Percentiles rank a stretch among this genome's conserved stretches.
These are phyloP conservation scores for Drosophila bifasciata DNA, from an alignment of 1,140 invertebrate genomes.

Conservation along the genomic window DNA sequence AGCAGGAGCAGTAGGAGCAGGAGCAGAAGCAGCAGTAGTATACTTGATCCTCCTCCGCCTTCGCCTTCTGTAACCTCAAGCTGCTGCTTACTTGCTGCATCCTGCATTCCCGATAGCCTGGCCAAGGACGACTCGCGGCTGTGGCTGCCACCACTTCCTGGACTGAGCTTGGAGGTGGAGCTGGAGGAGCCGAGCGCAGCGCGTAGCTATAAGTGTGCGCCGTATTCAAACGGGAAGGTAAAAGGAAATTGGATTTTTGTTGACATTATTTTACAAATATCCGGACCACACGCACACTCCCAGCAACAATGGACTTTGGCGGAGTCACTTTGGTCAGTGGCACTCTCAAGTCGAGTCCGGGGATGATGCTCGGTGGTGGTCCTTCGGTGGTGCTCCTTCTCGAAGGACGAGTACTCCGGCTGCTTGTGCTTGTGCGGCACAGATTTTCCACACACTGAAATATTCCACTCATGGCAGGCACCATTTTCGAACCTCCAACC, in stretches of 20 bases:
- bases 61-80: neutral
- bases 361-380: no score
- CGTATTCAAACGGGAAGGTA: conserved; percentile 73
- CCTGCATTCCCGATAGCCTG: conserved; percentile 2
- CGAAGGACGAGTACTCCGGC: no score
- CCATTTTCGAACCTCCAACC: no score
- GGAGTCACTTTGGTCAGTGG: conserved; percentile 9
- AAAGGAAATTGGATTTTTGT: conserved; percentile 83
- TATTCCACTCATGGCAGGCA: conserved; percentile 3
- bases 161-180: neutral
- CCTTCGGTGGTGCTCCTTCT: no score
- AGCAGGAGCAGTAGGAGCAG: no score
- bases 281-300: conserved; percentile 53
- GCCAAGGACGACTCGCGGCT: neutral
- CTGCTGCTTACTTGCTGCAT: conserved; percentile 1
- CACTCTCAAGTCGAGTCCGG: neutral
- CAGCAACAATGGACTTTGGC: conserved; percentile 16
- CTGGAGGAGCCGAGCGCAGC: neutral
- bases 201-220: conserved; percentile 48
- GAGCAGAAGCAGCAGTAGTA: neutral
- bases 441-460: no score
- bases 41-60: neutral
- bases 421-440: no score
- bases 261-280: conserved; percentile 81
- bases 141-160: neutral